Evolutionary conservation across 2,888 invertebrate genomes (phyloP), one percentile per base, ranked within the genome.

Genomic region (Cheilosia urbana): DNA sequence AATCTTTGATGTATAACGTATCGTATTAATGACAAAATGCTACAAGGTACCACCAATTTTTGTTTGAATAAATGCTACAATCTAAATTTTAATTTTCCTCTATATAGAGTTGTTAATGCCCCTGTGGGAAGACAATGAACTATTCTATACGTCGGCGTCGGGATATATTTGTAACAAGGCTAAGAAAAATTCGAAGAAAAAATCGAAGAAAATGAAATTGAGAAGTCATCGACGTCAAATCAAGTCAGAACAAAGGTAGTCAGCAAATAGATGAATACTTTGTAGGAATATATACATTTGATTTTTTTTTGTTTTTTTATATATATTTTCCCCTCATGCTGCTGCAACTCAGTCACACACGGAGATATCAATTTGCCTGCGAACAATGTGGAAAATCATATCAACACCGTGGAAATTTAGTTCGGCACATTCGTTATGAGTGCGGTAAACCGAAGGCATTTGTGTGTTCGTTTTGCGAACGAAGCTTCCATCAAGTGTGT

Each of bases 401-500:
- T 72, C 95, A 95, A 90, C 96, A 96, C 91, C 93, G 95, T 87
- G 96, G 96, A 89, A 96, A 96, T 92, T 93, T 96, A 53, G 95
- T 95, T 89, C 96, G 96, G 62, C 96, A 96, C 92, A 88, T 91
- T 89, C 90, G 90, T 75, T 91, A 89, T 87, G 92, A 92, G 89
- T 92, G 92, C 88, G 91, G 91, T 81, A 91, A 91, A 88, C 91
- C 91, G 65, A 91, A 90, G 88, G 89, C 89, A 79, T 92, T 91
- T 87, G 88, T 89, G 40, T 92, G 92, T 65, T 87, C 89, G 68
- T 88, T 90, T 87, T 92, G 92, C 68, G 90, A 90, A 88, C 90
- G 92, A 55, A 90, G 91, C 57, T 92, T 92, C 85, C 91, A 92
- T 90, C 91, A 92, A 80, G 80, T 77, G 49, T 87, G 87, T n/a